Conservation (phyloP, 2,888 invertebrate species). For the Drosophila kambysellisi region DNA sequence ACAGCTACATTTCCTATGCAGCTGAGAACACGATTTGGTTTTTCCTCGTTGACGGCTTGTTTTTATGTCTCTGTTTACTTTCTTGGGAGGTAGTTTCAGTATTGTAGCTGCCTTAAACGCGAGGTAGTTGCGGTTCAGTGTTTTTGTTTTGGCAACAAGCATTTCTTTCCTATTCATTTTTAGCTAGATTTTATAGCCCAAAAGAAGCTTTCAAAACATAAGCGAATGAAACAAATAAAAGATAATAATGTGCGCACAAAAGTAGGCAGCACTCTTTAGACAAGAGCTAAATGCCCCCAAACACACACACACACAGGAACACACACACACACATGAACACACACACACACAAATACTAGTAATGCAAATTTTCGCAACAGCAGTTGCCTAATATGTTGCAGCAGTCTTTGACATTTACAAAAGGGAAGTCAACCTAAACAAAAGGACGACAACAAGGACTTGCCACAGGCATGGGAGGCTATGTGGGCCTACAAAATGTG, state of each 20-base stretch:
- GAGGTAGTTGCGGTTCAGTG: constrained; percentile 71
- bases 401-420: constrained; percentile 54
- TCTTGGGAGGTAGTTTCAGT: constrained; percentile 70
- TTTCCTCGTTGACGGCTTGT: constrained; percentile 30
- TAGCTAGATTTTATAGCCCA: constrained; percentile 11
- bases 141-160: constrained; percentile 23
- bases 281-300: constrained; percentile 3
- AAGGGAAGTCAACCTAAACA: constrained; percentile 33
- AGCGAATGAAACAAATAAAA: constrained; percentile 24
- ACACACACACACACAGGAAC: background rate
- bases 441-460: constrained; percentile 24
- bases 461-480: constrained; percentile 31
- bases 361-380: constrained; percentile 46
- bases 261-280: constrained; percentile 51
- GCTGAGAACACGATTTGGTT: constrained; percentile 45
- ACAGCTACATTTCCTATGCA: constrained; percentile 59
- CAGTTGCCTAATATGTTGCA: constrained; percentile 41
- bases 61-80: background rate
- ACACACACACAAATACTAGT: constrained; percentile 2
- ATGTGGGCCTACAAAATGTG: constrained; percentile 51
- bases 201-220: constrained; percentile 29
- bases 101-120: constrained; percentile 45
- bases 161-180: constrained; percentile 39
- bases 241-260: constrained; percentile 37
- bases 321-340: constrained; percentile 1